Percentiles rank a stretch among this genome's conserved stretches.
These are phyloP conservation scores for Ophion ellenae DNA, from an alignment of 2,888 invertebrate genomes.

Conservation along the genomic window DNA sequence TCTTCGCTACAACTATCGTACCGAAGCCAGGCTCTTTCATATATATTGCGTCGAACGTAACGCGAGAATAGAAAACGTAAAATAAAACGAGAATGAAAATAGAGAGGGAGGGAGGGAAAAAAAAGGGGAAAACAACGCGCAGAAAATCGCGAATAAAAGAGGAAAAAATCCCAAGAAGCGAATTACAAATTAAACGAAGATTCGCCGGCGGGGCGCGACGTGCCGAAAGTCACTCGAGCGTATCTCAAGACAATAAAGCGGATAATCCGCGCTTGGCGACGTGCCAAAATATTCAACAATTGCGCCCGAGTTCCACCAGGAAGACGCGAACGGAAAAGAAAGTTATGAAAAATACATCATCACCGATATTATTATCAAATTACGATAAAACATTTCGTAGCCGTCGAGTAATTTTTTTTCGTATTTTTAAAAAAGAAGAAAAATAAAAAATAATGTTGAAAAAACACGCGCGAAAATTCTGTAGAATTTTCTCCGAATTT, in stretches of 20 bases:
- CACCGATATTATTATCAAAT: neutral
- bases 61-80: neutral
- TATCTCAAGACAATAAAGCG: constrained; percentile 10
- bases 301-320: neutral
- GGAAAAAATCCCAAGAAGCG: neutral
- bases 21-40: neutral
- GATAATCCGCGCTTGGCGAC: constrained; percentile 23
- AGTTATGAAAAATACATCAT: neutral
- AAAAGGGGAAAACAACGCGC: neutral
- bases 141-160: neutral
- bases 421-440: neutral
- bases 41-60: too few relatives aligned
- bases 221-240: constrained; percentile 22
- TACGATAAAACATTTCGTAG: neutral
- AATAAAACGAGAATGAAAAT: too few relatives aligned
- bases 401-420: neutral
- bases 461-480: too few relatives aligned
- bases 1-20: neutral
- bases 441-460: too few relatives aligned
- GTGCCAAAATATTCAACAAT: constrained; percentile 28
- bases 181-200: neutral
- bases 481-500: too few relatives aligned
- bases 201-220: neutral
- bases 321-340: neutral
- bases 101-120: neutral